These are phyloP conservation scores for Agrilus planipennis DNA, from an alignment of 1,140 invertebrate genomes.

Conservation along the genomic window DNA sequence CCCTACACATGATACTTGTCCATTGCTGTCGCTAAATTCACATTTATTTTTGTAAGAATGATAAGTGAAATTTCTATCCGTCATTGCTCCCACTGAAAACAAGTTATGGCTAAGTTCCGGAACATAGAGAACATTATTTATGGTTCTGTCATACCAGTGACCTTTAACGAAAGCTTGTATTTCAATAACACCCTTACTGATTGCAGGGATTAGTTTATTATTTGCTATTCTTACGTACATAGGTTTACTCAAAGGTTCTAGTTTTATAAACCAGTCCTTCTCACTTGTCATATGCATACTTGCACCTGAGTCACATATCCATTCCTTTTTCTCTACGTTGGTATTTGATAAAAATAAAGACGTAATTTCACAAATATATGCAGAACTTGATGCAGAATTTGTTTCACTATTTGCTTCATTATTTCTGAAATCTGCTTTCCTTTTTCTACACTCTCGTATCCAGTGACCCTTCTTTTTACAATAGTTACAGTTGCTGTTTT, in stretches of 20 bases:
- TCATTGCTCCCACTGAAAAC: conserved; percentile 12
- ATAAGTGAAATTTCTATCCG: conserved; percentile 5
- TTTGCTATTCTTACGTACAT: conserved; percentile 1
- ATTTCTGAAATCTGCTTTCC: conserved; percentile 1
- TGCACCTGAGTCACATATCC: conserved; percentile 11
- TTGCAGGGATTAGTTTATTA: conserved; percentile 10
- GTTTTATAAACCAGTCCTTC: too few species aligned
- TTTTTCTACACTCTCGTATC: conserved; percentile 8
- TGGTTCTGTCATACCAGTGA: conserved; percentile 7
- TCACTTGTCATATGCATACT: conserved; percentile 6
- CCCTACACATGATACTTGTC: conserved; percentile 9
- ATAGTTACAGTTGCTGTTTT: conserved; percentile 8
- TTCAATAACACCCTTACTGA: conserved; percentile 16
- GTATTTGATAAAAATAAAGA: conserved; percentile 2
- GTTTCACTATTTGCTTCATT: not conserved
- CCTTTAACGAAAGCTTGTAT: conserved; percentile 10
- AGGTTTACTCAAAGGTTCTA: too few species aligned
- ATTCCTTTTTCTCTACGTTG: conserved; percentile 1
- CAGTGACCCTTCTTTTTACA: conserved; percentile 9
- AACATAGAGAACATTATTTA: conserved; percentile 8
- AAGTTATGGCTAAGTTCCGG: conserved; percentile 6
- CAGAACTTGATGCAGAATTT: not conserved
- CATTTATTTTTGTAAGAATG: conserved; percentile 6
- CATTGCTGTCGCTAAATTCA: conserved; percentile 7
- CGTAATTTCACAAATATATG: conserved; percentile 10